These are phyloP conservation scores for Fragariocoptes setiger DNA, from an alignment of 1,140 invertebrate genomes.

Conservation along the genomic window DNA sequence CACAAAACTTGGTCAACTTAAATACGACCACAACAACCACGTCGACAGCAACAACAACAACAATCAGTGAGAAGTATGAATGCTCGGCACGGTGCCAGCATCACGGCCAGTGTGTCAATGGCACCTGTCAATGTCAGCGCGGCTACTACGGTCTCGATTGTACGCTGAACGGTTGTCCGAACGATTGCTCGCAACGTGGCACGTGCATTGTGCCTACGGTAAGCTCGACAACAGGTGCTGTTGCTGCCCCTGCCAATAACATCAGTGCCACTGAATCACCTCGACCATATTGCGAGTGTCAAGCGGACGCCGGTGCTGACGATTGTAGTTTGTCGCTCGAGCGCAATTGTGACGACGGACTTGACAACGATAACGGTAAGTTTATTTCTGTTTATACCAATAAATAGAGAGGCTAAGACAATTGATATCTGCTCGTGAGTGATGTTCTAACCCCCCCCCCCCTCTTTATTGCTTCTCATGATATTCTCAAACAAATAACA, in stretches of 20 bases:
- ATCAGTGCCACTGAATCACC: slow-evolving; percentile 16
- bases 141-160: slow-evolving; percentile 20
- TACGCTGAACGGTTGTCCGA: slow-evolving; percentile 58
- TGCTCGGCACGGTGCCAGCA: slow-evolving; percentile 48
- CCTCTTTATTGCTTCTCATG: neutral
- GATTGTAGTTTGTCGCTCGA: slow-evolving; percentile 65
- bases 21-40: neutral
- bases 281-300: slow-evolving; percentile 66
- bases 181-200: slow-evolving; percentile 61
- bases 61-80: neutral
- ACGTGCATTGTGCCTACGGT: slow-evolving; percentile 38
- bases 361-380: slow-evolving; percentile 84
- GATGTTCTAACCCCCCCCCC: neutral
- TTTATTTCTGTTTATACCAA: slow-evolving; percentile 2
- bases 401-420: neutral
- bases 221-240: neutral
- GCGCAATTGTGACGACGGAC: slow-evolving; percentile 63
- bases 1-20: neutral
- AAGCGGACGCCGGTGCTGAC: slow-evolving; percentile 56
- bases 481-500: slow-evolving; percentile 5
- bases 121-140: slow-evolving; percentile 73
- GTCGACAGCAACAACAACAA: neutral
- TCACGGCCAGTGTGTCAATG: slow-evolving; percentile 82
- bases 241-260: neutral
- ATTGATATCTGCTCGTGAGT: neutral